Base-by-base conservation (phyloP, 2,113 vertebrate genomes). In the Phainopepla nitens region DNA sequence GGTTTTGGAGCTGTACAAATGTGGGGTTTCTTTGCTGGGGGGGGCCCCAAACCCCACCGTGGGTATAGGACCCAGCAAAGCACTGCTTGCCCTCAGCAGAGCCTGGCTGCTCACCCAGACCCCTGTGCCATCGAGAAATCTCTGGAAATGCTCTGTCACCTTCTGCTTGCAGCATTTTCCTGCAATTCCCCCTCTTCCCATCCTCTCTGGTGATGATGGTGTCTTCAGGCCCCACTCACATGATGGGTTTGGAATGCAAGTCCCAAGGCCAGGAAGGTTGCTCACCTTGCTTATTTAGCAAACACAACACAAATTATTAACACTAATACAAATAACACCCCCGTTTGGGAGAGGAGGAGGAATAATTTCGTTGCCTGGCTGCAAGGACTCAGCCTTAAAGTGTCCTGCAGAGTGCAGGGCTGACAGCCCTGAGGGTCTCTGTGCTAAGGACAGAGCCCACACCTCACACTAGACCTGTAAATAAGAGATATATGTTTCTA, bases 221-320 rank as follows among this genome's bases (percentile, higher is more conserved):
- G 72, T 77, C 90, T 89, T 73, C 86, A 51, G 62, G 56, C 71
- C 65, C 3, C 3, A 35, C 54, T 61, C 85, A 87, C 36, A 5
- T 70, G 85, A 28, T 13, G 50, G 17, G 24, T 28, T 83, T 77
- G 89, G 83, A 66, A 90, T 49, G 72, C 65, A 70, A 23, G 42
- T 66, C 50, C n/a, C 86, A 89, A 76, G 93, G 89, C 93, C 93
- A 44, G 91, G 82, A 70, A 89, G 93, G 95, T 92, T 77, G 0
- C 68, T 94, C 68, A 93, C 94, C 86, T 75, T 28, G 0, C 66
- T 93, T 93, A 85, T 89, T 77, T 71, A 89, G 77, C 91, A 87
- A 96, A 69, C 66, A 86, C 29, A 47, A 58, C 56, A 83, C 36
- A 44, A 93, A 95, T 97, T 88, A 97, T 96, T 97, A 96, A 97